phyloP scores from a whole-genome alignment of 92 coral and sea anemone species.

The Zoanthus solanderi region DNA sequence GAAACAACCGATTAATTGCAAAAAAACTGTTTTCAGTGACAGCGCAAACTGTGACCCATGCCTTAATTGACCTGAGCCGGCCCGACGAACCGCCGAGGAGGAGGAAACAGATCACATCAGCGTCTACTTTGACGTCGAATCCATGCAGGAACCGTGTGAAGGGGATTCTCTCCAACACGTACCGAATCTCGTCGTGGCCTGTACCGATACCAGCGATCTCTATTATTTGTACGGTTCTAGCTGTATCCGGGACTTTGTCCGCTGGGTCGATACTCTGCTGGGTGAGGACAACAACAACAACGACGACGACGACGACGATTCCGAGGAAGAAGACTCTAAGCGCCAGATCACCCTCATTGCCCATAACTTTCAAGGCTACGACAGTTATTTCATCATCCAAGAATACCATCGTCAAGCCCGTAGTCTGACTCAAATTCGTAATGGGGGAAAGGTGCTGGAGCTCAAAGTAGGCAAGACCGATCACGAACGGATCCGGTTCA shows the following conservation, averaged over 20 bases:
- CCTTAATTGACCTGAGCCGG: no score
- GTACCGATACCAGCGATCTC: neutral
- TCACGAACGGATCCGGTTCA: no score
- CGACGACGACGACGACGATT: neutral
- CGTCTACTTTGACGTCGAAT: neutral
- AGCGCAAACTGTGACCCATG: no score
- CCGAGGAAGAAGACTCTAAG: neutral
- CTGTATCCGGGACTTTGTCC: neutral
- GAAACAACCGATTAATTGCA: no score
- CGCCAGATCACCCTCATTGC: neutral
- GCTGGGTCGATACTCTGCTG: slow-evolving; percentile 1
- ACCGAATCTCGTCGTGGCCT: slow-evolving; percentile 6
- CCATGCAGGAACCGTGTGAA: neutral
- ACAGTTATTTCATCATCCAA: no score
- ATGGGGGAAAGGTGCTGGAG: no score
- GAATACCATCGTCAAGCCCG: neutral
- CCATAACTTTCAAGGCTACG: neutral
- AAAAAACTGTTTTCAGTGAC: no score
- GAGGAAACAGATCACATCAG: no score
- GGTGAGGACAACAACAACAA: neutral
- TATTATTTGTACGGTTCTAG: neutral
- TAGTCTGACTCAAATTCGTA: no score
- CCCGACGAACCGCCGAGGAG: no score
- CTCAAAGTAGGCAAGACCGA: no score
- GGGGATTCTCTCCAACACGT: neutral